Conservation (phyloP, 2,797 vertebrate genomes). For the Typhlichthys eigenmanni region DNA sequence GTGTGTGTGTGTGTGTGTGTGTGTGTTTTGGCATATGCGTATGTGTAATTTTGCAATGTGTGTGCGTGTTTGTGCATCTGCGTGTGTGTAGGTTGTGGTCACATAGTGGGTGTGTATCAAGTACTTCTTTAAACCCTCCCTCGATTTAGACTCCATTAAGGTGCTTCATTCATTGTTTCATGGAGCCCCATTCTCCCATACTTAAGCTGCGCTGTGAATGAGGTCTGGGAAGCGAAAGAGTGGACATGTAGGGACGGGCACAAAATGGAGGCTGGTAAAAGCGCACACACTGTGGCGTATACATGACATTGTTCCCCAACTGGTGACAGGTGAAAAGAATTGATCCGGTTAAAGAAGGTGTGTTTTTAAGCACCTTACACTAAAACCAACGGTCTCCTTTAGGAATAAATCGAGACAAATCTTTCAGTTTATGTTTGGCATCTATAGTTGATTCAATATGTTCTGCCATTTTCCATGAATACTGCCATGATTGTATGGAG, state of each 20-base stretch:
- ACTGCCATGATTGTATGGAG: slow-evolving; percentile 12
- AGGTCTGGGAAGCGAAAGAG: slow-evolving; percentile 53
- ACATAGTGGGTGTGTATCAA: slow-evolving; percentile 71
- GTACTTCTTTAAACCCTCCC: slow-evolving; percentile 71
- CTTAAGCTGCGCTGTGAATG: slow-evolving; percentile 46
- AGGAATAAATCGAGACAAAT: slow-evolving; percentile 6
- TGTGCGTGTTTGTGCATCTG: not conserved
- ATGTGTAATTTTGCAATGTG: slow-evolving; percentile 8
- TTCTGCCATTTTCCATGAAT: not conserved
- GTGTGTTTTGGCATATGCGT: slow-evolving; percentile 30
- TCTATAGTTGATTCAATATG: slow-evolving; percentile 15
- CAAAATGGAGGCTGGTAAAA: slow-evolving; percentile 20
- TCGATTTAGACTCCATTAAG: slow-evolving; percentile 78
- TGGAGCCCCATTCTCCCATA: slow-evolving; percentile 54
- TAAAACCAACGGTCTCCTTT: not conserved
- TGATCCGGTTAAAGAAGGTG: not conserved
- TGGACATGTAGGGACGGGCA: slow-evolving; percentile 9
- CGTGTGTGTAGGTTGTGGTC: slow-evolving; percentile 11
- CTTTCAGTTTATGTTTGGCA: slow-evolving; percentile 10
- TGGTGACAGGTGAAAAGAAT: slow-evolving; percentile 52
- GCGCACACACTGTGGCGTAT: slow-evolving; percentile 38
- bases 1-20: slow-evolving; percentile 22
- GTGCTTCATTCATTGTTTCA: slow-evolving; percentile 75
- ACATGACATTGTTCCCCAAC: slow-evolving; percentile 69
- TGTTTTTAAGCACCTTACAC: not conserved